These are phyloP conservation scores for Saccopteryx bilineata DNA, from an alignment of 2,113 vertebrate genomes.

Conservation along the genomic window DNA sequence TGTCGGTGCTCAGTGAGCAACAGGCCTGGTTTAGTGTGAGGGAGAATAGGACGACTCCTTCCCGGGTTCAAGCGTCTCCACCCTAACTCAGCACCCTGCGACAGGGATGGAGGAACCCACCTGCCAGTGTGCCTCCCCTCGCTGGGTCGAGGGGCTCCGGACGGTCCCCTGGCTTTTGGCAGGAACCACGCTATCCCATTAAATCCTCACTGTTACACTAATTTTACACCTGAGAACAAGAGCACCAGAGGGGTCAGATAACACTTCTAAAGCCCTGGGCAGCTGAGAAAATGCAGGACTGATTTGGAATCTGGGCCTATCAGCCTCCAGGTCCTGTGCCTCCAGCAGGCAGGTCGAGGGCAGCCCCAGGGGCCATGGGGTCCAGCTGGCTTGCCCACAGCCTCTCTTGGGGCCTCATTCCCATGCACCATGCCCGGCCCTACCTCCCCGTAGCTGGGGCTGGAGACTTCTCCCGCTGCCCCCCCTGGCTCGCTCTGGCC, in stretches of 20 bases:
- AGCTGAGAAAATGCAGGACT: not conserved
- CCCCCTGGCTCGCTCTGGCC: not conserved
- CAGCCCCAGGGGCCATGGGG: not conserved
- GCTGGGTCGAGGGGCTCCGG: not conserved
- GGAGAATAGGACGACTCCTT: not conserved
- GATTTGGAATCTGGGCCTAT: not conserved
- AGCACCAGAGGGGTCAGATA: not conserved
- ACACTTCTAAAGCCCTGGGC: fast-evolving
- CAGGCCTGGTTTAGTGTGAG: fast-evolving
- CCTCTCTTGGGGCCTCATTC: not conserved
- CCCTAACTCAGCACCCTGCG: not conserved
- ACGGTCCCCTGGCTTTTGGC: not conserved
- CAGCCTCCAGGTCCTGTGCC: not conserved
- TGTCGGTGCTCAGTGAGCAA: fast-evolving
- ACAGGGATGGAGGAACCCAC: not conserved
- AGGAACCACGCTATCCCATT: fast-evolving
- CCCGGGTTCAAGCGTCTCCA: not conserved
- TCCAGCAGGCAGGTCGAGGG: not conserved
- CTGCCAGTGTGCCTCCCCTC: fast-evolving
- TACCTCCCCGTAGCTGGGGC: not conserved
- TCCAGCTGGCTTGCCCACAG: not conserved
- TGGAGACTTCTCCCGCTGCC: not conserved
- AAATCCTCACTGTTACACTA: not conserved
- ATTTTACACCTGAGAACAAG: not conserved
- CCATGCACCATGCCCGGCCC: fast-evolving